A percentile compares a stretch with the other conserved stretches of the same genome.
Evolutionary conservation across 2,888 invertebrate species (phyloP).

Genomic region (Parnassius orleans): DNA sequence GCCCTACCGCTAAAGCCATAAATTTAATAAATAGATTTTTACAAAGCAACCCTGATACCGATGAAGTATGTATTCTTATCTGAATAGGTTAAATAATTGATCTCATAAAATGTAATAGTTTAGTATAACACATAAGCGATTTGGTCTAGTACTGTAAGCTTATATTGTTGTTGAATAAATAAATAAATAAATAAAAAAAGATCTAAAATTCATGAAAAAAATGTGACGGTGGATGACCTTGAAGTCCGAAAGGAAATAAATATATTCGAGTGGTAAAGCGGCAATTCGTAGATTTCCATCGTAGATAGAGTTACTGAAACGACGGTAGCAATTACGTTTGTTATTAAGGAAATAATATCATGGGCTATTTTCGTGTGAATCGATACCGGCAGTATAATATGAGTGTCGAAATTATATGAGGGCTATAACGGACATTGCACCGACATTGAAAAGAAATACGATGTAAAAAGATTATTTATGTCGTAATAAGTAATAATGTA

Average conservation of each 20-base stretch:
- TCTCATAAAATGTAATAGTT: too few relatives aligned
- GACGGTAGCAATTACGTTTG: background rate
- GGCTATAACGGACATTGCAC: background rate
- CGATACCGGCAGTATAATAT: background rate
- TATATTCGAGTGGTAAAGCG: background rate
- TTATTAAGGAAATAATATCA: background rate
- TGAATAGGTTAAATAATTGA: too few relatives aligned
- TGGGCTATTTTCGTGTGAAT: background rate
- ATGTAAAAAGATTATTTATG: background rate
- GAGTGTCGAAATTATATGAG: background rate
- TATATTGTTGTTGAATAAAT: too few relatives aligned
- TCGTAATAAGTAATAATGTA: background rate
- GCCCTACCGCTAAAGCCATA: too few relatives aligned
- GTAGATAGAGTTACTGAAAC: conserved; percentile 3
- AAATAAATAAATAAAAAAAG: too few relatives aligned
- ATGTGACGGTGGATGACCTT: conserved; percentile 4
- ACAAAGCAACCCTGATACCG: too few relatives aligned
- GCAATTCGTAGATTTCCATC: background rate
- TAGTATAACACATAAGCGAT: too few relatives aligned
- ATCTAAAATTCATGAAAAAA: background rate
- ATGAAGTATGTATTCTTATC: too few relatives aligned
- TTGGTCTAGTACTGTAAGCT: too few relatives aligned
- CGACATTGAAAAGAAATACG: background rate
- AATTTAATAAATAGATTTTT: too few relatives aligned
- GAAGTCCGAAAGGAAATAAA: background rate